A percentile compares a stretch with the other conserved stretches of the same genome.
These are phyloP conservation scores for Bibio marci DNA, from an alignment of 2,888 invertebrate genomes.

Conservation along the genomic window DNA sequence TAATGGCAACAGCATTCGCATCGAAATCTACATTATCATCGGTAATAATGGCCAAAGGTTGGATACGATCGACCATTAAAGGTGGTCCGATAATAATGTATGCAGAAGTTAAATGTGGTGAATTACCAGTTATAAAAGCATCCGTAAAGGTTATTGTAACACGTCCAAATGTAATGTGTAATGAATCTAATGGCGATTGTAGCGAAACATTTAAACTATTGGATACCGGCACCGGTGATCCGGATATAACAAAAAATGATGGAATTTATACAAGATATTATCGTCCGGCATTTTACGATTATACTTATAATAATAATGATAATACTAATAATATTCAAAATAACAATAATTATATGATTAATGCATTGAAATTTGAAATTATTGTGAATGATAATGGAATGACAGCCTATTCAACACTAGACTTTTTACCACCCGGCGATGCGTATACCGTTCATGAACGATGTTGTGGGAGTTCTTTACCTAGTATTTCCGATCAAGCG, in stretches of 20 bases:
- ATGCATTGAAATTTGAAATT: constrained; percentile 27
- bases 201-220: constrained; percentile 31
- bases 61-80: constrained; percentile 20
- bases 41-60: constrained; percentile 30
- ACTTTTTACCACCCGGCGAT: constrained; percentile 12
- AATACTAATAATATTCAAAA: too few relatives aligned
- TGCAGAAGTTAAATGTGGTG: constrained; percentile 36
- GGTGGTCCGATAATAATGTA: constrained; percentile 30
- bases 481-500: constrained; percentile 30
- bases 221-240: constrained; percentile 44
- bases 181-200: constrained; percentile 15
- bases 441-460: constrained; percentile 12
- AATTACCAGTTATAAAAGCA: constrained; percentile 37
- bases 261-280: constrained; percentile 47
- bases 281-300: constrained; percentile 21
- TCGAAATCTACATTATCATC: constrained; percentile 13
- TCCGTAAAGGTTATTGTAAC: constrained; percentile 36
- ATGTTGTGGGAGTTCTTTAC: constrained; percentile 36
- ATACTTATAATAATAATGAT: background rate
- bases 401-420: constrained; percentile 33
- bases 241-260: constrained; percentile 44
- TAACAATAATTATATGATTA: too few relatives aligned
- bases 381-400: constrained; percentile 35
- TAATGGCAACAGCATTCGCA: constrained; percentile 36
- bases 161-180: constrained; percentile 17